Percentiles rank a stretch among this genome's conserved stretches.
Conservation (phyloP, 2,113 vertebrate species). For the Todiramphus chloris region DNA sequence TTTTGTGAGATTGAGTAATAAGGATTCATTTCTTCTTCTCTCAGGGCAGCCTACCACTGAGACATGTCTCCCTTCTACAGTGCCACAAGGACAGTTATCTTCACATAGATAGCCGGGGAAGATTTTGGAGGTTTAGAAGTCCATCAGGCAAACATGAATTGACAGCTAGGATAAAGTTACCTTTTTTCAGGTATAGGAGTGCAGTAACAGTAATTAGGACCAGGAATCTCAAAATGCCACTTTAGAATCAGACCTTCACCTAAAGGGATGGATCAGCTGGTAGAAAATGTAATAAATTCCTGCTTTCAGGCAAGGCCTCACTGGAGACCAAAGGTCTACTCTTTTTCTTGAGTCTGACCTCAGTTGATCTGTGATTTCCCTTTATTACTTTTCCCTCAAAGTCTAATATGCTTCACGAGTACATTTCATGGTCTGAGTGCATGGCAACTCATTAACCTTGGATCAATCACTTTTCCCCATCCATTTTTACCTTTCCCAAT, state of each 20-base stretch:
- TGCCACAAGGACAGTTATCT: neutral
- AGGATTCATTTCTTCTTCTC: neutral
- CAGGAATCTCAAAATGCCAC: neutral
- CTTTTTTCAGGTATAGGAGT: neutral
- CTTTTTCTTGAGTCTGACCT: neutral
- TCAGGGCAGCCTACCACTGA: neutral
- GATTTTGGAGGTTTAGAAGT: neutral
- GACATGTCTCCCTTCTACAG: neutral
- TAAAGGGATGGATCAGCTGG: neutral
- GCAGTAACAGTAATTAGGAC: neutral
- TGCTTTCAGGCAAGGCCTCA: neutral
- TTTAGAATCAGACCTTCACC: neutral
- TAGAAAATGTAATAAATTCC: neutral
- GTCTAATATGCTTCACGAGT: neutral
- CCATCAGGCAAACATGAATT: neutral
- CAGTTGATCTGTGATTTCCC: neutral
- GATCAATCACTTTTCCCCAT: neutral
- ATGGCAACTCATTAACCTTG: neutral
- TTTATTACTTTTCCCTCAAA: constrained; percentile 8
- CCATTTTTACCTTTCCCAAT: neutral
- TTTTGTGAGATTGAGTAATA: neutral
- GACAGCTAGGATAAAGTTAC: neutral
- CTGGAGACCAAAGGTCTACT: neutral
- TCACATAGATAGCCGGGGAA: neutral
- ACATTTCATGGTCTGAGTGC: neutral